phyloP scores from a whole-genome alignment of 2,888 invertebrate genomes.

The Bimastos eiseni region DNA sequence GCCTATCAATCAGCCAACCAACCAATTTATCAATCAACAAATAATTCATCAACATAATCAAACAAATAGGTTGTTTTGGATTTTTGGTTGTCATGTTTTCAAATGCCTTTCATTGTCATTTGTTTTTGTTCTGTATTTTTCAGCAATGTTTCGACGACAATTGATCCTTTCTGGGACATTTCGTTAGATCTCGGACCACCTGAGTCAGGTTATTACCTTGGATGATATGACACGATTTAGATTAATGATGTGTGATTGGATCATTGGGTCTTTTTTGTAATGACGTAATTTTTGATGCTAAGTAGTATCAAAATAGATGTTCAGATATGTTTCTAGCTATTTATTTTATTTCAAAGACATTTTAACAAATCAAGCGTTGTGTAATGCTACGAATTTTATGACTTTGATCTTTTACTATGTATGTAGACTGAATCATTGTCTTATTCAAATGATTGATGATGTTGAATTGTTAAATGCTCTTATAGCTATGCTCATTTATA shows the following conservation, averaged over 20 bases:
- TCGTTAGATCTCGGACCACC: slow-evolving; percentile 80
- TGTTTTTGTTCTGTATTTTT: slow-evolving; percentile 16
- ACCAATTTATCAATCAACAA: neutral
- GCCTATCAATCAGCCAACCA: neutral
- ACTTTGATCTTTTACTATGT: no score
- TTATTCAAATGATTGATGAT: no score
- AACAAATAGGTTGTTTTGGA: neutral
- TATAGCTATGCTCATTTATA: no score
- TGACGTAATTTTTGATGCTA: no score
- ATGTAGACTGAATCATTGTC: no score
- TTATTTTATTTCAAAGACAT: no score
- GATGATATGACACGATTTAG: neutral
- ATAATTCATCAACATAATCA: neutral
- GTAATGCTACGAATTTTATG: no score
- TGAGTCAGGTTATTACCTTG: slow-evolving; percentile 29
- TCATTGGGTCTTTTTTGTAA: neutral
- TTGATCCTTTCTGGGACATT: slow-evolving; percentile 97
- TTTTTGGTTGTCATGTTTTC: neutral
- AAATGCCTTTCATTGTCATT: neutral
- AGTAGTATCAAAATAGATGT: no score
- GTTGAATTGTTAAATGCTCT: no score
- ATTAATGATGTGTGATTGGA: neutral
- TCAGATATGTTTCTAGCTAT: no score
- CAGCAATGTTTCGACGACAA: slow-evolving; percentile 90
- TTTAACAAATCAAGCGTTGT: no score